A percentile compares a stretch with the other conserved stretches of the same genome.
Conservation (phyloP, 2,888 invertebrate species). For the Drosophila nigritarsus region DNA sequence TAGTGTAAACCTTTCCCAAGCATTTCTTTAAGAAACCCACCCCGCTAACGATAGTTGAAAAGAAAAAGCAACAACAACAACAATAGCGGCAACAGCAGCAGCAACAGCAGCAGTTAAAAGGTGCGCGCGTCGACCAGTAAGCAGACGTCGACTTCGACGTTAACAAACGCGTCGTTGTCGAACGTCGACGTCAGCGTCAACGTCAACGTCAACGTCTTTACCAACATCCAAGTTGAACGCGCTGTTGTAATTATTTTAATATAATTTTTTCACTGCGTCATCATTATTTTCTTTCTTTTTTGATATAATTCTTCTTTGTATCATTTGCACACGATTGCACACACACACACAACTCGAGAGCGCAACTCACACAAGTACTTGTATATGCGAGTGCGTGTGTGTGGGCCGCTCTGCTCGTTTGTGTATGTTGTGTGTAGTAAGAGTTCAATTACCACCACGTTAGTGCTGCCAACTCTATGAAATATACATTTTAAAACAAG, state of each 20-base stretch:
- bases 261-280: conserved; percentile 79
- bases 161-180: conserved; percentile 55
- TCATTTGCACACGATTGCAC: conserved; percentile 78
- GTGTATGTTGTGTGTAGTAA: conserved; percentile 41
- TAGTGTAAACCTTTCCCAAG: conserved; percentile 64
- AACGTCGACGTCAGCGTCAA: conserved; percentile 43
- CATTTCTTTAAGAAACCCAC: conserved; percentile 73
- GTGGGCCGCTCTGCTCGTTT: conserved; percentile 34
- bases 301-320: conserved; percentile 79
- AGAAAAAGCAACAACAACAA: conserved; percentile 32
- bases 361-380: conserved; percentile 53
- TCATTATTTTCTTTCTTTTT: conserved; percentile 79
- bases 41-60: conserved; percentile 59
- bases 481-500: not conserved
- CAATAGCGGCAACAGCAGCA: conserved; percentile 10
- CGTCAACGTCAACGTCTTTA: conserved; percentile 56
- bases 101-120: conserved; percentile 50
- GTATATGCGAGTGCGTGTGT: conserved; percentile 29
- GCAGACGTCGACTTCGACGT: conserved; percentile 22
- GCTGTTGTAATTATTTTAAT: conserved; percentile 80
- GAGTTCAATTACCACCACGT: conserved; percentile 74
- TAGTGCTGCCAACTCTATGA: conserved; percentile 55
- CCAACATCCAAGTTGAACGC: conserved; percentile 67
- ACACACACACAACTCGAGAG: conserved; percentile 41
- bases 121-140: conserved; percentile 64